Conservation (phyloP, 2,797 vertebrate species). For the Miichthys miiuy region DNA sequence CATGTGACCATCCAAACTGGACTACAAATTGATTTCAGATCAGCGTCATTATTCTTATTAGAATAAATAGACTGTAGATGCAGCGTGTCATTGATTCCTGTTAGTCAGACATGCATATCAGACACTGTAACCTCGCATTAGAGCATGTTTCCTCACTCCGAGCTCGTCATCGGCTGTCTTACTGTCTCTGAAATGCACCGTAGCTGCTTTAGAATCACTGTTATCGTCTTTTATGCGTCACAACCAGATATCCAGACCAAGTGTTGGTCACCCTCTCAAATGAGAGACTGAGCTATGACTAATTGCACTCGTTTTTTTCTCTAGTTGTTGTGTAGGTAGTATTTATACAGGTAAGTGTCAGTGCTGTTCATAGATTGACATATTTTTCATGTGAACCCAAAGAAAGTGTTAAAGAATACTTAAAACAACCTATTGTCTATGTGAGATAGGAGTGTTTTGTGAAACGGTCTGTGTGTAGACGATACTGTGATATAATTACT, state of each 20-base stretch:
- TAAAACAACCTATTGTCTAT: constrained; percentile 21
- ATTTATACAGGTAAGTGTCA: constrained; percentile 66
- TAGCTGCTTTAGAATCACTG: constrained; percentile 19
- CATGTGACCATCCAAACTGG: constrained; percentile 34
- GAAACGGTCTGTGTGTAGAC: constrained; percentile 12
- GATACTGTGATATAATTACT: constrained; percentile 6
- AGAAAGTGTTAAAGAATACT: constrained; percentile 13
- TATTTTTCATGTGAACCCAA: background rate
- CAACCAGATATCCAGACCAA: constrained; percentile 33
- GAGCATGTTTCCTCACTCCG: constrained; percentile 45
- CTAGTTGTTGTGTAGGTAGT: constrained; percentile 29
- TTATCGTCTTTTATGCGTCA: constrained; percentile 2
- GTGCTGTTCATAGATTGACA: constrained; percentile 28
- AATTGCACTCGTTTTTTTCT: constrained; percentile 64
- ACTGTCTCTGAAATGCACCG: constrained; percentile 25
- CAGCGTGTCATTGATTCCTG: constrained; percentile 29
- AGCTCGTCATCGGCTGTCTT: constrained; percentile 9
- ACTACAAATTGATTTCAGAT: constrained; percentile 15
- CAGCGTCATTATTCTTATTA: background rate
- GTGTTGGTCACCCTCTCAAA: constrained; percentile 33
- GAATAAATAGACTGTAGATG: constrained; percentile 13
- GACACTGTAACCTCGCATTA: constrained; percentile 12
- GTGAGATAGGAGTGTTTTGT: constrained; percentile 16
- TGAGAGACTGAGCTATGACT: constrained; percentile 70
- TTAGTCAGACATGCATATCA: constrained; percentile 15